Conservation (phyloP, 2,113 vertebrate species). For the Sander vitreus region DNA sequence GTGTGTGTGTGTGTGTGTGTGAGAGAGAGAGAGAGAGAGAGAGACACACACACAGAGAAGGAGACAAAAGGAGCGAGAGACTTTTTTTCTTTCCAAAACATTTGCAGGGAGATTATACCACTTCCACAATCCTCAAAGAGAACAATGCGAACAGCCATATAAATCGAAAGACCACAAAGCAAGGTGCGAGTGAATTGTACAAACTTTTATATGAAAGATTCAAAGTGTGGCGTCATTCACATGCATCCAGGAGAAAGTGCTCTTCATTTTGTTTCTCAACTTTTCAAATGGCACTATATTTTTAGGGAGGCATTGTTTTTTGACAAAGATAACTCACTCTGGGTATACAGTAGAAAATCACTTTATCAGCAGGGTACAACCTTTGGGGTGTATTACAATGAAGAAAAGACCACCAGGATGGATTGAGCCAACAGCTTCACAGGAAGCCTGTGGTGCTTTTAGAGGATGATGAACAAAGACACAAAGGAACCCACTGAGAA, state of each 20-base stretch:
- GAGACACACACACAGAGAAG: not conserved
- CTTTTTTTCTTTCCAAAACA: constrained; percentile 21
- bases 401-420: constrained; percentile 73
- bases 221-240: not conserved
- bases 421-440: constrained; percentile 66
- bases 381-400: constrained; percentile 60
- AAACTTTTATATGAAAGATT: constrained; percentile 9
- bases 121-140: constrained; percentile 42
- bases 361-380: constrained; percentile 61
- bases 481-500: constrained; percentile 72
- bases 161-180: not conserved
- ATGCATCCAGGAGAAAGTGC: constrained; percentile 9
- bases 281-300: constrained; percentile 37
- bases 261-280: constrained; percentile 15
- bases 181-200: not conserved
- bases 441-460: constrained; percentile 73
- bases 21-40: too few species aligned
- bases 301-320: constrained; percentile 9
- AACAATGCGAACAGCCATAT: constrained; percentile 42
- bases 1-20: too few species aligned
- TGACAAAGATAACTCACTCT: constrained; percentile 53
- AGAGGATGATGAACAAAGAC: constrained; percentile 66
- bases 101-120: constrained; percentile 42
- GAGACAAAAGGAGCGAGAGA: constrained; percentile 35
- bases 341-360: constrained; percentile 41